Evolutionary conservation across 2,888 invertebrate genomes (phyloP), one percentile per base, ranked within the genome.

Genomic region (Phaedon cochleariae): DNA sequence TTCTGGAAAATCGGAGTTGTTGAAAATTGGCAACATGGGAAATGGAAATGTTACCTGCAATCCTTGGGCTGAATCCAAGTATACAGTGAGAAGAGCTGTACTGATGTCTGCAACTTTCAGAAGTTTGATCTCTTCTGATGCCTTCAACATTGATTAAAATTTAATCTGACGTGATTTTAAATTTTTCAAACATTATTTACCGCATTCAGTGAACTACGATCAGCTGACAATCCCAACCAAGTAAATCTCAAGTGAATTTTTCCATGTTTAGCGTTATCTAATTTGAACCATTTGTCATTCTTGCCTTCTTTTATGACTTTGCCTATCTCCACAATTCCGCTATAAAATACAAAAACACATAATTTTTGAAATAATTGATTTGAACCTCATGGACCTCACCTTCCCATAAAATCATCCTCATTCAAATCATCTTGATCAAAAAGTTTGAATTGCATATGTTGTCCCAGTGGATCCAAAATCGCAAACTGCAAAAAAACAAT

Each of bases 241-340:
- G 91, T 90, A 57, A 96, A 86, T 57, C 94, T 90, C 59, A 98
- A 84, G 79, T 97, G 95, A 0, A 98, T 87, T 84, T 94, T 90
- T 2, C 98, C 98, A 79, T 94, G 94, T 82, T 96, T 96, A 10
- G 94, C 96, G 80, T 95, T 92, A 82, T 97, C 96, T 74, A 98
- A 85, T 0, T 93, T 92, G 73, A 96, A 87, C 79, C 79, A 79
- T 64, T 76, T 76, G 57, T 80, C 80, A 22, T 69, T 75, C 62
- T 76, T 64, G 0, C 74, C 77, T 34, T 74, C 72, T 64, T 77
- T 77, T 15, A 80, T 67, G 2, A 77, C 75, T 12, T 62, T 67
- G 29, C 69, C 65, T 26, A 80, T 76, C 61, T 79, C 76, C 9
- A 79, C 73, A 15, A 72, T 73, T 1, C 96, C 97, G 95, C 95